Evolutionary conservation across 2,113 vertebrate genomes (phyloP), one percentile per base, ranked within the genome.

Genomic region (Choloepus hoffmanni): DNA sequence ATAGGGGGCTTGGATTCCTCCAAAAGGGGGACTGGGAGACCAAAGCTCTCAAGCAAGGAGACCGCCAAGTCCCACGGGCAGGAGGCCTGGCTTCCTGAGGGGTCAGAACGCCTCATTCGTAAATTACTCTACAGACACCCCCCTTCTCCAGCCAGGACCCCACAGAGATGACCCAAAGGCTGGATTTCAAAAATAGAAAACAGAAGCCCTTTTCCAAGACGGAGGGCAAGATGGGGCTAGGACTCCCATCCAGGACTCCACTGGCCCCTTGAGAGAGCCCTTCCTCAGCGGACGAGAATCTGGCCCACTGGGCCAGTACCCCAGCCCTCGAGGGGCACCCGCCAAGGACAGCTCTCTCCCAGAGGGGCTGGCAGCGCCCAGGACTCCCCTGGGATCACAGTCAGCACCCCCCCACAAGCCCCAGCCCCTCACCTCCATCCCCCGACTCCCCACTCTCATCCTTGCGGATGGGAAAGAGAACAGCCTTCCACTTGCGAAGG

Each of bases 101-200:
- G 55, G 40, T 55, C 62, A n/a, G 53, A 91, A 30, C 14, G 33
- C 60, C 36, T 79, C 12, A 7, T 26, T 62, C 43, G 62, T 43
- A 43, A 84, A 30, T 33, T 28, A 62, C 9, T n/a, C 85, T n/a
- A 12, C 0, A 0, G 79, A 48, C 43, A 45, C n/a, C 45, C 68
- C 88, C 55, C 72, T 65, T 72, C 60, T 90, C 86, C 7, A 33
- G 28, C 58, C 86, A 85, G n/a, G 48, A 43, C 58, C n/a, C 77
- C 89, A 40, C 92, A 60, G 72, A 93, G 67, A 45, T 33, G 87
- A 93, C 73, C 36, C 58, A 65, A 93, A 81, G 77, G 77, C 85
- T 85, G 67, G 43, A 62, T 50, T 85, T 81, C 26, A 58, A 76
- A 84, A 67, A 76, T 6, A 15, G 84, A 73, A 77, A 72, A 79